Evolutionary conservation across 2,113 vertebrate genomes (phyloP).

Genomic region (Brachypodius melanocephalos): DNA sequence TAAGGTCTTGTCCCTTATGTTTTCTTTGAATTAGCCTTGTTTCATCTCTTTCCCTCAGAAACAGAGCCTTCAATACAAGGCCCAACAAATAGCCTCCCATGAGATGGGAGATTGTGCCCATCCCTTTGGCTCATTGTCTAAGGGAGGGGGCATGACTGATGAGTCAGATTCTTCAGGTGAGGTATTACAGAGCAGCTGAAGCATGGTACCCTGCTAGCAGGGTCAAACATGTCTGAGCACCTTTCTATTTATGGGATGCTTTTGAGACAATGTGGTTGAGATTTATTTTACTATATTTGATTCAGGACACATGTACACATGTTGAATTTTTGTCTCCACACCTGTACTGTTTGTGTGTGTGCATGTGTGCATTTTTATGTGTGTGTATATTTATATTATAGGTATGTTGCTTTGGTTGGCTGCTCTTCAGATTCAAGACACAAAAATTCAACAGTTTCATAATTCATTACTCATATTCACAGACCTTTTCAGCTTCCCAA

Average conservation of each 20-base stretch:
- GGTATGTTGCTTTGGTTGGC: background rate
- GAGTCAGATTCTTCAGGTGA: background rate
- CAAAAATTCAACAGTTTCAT: conserved; percentile 12
- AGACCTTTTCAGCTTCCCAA: conserved; percentile 7
- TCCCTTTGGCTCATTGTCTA: background rate
- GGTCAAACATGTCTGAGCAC: background rate
- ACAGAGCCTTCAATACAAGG: background rate
- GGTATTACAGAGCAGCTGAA: background rate
- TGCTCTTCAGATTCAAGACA: conserved; percentile 1
- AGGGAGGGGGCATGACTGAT: background rate
- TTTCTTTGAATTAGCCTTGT: background rate
- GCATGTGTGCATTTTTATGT: background rate
- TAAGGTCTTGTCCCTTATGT: background rate
- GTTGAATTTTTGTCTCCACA: background rate
- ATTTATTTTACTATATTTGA: background rate
- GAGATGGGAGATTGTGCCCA: background rate
- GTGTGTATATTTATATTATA: background rate
- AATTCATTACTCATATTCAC: background rate
- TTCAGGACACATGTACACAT: fast-evolving
- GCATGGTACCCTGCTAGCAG: background rate
- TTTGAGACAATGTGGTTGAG: background rate
- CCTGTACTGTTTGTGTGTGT: background rate
- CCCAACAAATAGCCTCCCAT: background rate
- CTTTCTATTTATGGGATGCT: background rate
- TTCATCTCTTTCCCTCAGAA: background rate